Conservation (phyloP, 2,888 invertebrate genomes). For the Hypsopygia costalis region DNA sequence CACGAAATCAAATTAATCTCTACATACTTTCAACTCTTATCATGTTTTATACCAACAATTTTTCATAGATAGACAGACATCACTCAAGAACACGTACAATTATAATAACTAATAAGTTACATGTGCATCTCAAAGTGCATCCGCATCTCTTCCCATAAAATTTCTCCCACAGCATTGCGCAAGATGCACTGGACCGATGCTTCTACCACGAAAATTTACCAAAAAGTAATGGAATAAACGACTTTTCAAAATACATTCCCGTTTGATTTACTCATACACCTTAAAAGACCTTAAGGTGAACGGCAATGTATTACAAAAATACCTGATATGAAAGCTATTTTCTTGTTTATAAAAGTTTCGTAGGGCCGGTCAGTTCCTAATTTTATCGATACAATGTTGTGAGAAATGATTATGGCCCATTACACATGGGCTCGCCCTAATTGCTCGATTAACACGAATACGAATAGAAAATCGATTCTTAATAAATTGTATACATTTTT, state of each 20-base stretch:
- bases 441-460: slow-evolving; percentile 43
- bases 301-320: neutral
- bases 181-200: slow-evolving; percentile 24
- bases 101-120: slow-evolving; percentile 12
- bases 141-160: slow-evolving; percentile 27
- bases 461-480: slow-evolving; percentile 13
- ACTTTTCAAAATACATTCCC: no score
- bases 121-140: slow-evolving; percentile 25
- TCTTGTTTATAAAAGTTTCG: slow-evolving; percentile 2
- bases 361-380: slow-evolving; percentile 33
- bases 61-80: slow-evolving; percentile 4
- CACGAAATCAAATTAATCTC: no score
- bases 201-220: neutral
- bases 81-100: slow-evolving; percentile 1
- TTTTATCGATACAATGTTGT: slow-evolving; percentile 54
- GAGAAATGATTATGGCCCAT: slow-evolving; percentile 53
- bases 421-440: slow-evolving; percentile 41
- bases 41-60: neutral
- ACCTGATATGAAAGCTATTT: neutral
- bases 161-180: slow-evolving; percentile 40
- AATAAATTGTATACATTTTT: slow-evolving; percentile 11
- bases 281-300: neutral
- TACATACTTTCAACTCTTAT: no score
- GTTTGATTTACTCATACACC: no score
- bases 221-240: no score